These are phyloP conservation scores for Eurosta solidaginis DNA, from an alignment of 1,140 invertebrate species.

Conservation along the genomic window DNA sequence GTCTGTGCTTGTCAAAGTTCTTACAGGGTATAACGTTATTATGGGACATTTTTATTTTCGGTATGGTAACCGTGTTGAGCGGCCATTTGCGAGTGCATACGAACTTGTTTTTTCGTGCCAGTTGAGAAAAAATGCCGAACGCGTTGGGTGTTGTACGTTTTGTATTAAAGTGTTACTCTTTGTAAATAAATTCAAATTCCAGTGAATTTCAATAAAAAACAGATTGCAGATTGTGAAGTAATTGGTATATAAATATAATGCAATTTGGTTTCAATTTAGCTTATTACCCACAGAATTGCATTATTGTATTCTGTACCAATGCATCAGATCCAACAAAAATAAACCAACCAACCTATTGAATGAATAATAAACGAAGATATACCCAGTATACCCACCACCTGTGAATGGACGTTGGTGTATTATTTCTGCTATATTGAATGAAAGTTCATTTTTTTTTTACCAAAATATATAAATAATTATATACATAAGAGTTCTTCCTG, in stretches of 20 bases:
- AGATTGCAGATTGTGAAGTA: not conserved
- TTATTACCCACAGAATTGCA: too few species aligned
- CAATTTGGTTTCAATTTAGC: too few species aligned
- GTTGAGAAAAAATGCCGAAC: slow-evolving; percentile 10
- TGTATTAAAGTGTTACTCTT: not conserved
- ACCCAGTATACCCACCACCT: too few species aligned
- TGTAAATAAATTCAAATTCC: slow-evolving; percentile 9
- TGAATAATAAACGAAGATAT: too few species aligned
- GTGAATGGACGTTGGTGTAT: not conserved
- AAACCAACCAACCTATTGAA: too few species aligned
- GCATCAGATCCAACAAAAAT: too few species aligned
- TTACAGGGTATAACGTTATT: too few species aligned
- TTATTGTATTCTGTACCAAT: too few species aligned
- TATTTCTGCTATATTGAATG: not conserved
- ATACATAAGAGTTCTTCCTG: not conserved
- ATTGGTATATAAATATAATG: not conserved
- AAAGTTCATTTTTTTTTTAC: not conserved
- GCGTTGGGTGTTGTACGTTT: not conserved
- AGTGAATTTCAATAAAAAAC: not conserved
- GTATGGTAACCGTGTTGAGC: too few species aligned
- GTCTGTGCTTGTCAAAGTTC: too few species aligned
- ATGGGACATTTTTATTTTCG: too few species aligned
- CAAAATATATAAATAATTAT: not conserved
- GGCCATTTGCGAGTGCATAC: not conserved
- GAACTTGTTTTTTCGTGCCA: not conserved